Conservation (phyloP, 2,888 invertebrate species). For the Rhopalosiphum nymphaeae region DNA sequence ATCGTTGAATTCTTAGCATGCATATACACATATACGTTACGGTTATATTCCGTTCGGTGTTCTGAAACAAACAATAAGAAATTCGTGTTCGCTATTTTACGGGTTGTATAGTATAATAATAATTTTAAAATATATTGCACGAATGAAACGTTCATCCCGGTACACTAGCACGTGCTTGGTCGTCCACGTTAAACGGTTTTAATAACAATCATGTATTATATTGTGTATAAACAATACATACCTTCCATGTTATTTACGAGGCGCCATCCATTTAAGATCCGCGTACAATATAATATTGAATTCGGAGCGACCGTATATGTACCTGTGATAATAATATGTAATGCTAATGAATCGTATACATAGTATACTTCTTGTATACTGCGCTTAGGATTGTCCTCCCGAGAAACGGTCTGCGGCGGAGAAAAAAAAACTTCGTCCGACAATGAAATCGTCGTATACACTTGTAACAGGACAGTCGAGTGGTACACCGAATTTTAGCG, state of each 20-base stretch:
- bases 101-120: background rate
- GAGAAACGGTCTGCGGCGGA: background rate
- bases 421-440: background rate
- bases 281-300: background rate
- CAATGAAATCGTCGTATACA: background rate
- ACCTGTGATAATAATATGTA: background rate
- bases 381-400: background rate
- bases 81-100: slow-evolving; percentile 27
- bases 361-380: background rate
- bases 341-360: background rate
- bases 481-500: background rate
- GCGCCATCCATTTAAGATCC: background rate
- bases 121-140: background rate
- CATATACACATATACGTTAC: background rate
- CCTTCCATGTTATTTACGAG: background rate
- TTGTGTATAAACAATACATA: background rate
- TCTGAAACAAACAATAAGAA: background rate
- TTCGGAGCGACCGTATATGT: background rate
- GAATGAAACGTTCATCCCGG: background rate
- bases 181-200: background rate
- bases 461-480: background rate
- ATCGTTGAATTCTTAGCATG: background rate
- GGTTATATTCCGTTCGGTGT: background rate
- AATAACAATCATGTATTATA: background rate
- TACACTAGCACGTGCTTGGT: background rate